Percentiles rank a stretch among this genome's conserved stretches.
Evolutionary conservation across 2,888 invertebrate species (phyloP).

Genomic region (Phortica okadai): DNA sequence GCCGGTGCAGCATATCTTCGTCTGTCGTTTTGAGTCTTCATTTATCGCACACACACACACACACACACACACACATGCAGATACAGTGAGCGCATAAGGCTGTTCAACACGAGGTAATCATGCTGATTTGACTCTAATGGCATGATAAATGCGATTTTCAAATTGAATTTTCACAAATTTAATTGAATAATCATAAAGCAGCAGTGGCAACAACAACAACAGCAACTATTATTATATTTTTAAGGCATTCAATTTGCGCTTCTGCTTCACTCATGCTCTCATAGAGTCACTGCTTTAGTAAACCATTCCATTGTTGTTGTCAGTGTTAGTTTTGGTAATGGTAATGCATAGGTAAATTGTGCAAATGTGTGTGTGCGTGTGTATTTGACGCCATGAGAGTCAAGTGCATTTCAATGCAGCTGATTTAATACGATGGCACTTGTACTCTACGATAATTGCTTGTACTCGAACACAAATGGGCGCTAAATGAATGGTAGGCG

Average conservation of each 20-base stretch:
- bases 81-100: background rate
- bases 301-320: too few relatives aligned
- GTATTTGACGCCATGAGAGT: background rate
- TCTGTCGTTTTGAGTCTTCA: background rate
- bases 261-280: background rate
- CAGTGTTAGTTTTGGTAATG: too few relatives aligned
- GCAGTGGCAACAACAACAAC: background rate
- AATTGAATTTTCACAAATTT: constrained; percentile 64
- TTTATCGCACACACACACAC: background rate
- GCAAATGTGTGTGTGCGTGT: background rate
- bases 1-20: background rate
- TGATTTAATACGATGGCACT: constrained; percentile 21
- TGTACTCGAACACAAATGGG: background rate
- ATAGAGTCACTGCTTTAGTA: background rate
- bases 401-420: constrained; percentile 10
- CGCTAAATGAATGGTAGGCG: too few relatives aligned
- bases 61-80: background rate
- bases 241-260: background rate
- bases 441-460: background rate
- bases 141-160: constrained; percentile 74
- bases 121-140: constrained; percentile 73
- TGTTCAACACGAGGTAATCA: constrained; percentile 26
- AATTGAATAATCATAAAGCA: constrained; percentile 68
- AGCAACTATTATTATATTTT: constrained; percentile 47
- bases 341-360: too few relatives aligned